These are phyloP conservation scores for Epinephelus coioides DNA, from an alignment of 2,797 vertebrate species.

Conservation along the genomic window DNA sequence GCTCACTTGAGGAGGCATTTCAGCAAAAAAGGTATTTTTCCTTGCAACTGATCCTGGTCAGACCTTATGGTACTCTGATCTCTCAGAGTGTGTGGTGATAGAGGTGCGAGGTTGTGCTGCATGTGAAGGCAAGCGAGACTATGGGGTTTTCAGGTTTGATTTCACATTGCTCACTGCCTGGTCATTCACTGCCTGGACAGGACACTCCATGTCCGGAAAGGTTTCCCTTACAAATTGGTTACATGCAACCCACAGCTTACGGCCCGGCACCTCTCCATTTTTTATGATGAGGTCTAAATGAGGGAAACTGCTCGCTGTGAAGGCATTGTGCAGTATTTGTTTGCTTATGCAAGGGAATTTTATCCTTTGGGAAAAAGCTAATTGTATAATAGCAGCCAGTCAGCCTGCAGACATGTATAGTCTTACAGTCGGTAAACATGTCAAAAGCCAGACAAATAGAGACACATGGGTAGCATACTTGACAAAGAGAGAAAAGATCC, in stretches of 20 bases:
- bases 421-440: conserved; percentile 31
- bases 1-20: background rate
- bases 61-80: conserved; percentile 1
- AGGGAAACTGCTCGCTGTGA: conserved; percentile 36
- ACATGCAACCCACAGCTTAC: conserved; percentile 65
- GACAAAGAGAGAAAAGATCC: conserved; percentile 16
- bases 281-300: conserved; percentile 64
- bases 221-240: conserved; percentile 76
- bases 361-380: background rate
- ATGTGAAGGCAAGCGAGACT: conserved; percentile 8
- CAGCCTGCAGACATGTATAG: background rate
- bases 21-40: background rate
- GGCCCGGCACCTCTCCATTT: conserved; percentile 61
- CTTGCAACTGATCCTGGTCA: background rate
- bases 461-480: background rate
- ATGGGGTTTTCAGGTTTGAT: conserved; percentile 66
- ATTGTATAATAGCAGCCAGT: conserved; percentile 9
- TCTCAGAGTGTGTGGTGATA: conserved; percentile 2
- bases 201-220: conserved; percentile 44
- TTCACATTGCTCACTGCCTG: conserved; percentile 49
- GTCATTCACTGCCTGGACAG: conserved; percentile 50
- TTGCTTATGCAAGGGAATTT: conserved; percentile 15
- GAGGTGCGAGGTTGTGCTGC: background rate
- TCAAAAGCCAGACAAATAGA: conserved; percentile 29
- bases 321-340: conserved; percentile 3